Percentiles rank a stretch among this genome's conserved stretches.
These are phyloP conservation scores for Ligdia adustata DNA, from an alignment of 2,888 invertebrate genomes.

Conservation along the genomic window DNA sequence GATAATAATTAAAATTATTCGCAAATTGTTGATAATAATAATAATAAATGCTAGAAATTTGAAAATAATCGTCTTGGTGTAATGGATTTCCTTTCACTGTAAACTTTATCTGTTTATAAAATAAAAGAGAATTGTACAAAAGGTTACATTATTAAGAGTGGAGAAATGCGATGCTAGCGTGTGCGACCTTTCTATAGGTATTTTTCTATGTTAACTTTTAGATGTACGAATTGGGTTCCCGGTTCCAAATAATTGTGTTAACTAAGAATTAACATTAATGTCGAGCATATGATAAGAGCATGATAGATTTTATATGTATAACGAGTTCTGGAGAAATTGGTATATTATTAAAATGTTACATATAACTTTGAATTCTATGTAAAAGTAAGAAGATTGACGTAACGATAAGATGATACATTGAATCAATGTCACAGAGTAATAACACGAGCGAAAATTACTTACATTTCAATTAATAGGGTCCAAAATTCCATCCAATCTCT, in stretches of 20 bases:
- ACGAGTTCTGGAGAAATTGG: constrained; percentile 64
- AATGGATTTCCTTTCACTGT: constrained; percentile 61
- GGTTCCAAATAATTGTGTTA: constrained; percentile 51
- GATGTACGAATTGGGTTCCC: constrained; percentile 53
- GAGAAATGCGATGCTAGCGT: constrained; percentile 49
- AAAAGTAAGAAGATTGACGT: constrained; percentile 60
- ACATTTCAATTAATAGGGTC: constrained; percentile 75
- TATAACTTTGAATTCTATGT: constrained; percentile 69
- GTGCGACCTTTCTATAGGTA: constrained; percentile 50
- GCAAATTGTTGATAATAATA: constrained; percentile 49
- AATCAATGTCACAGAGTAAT: constrained; percentile 73
- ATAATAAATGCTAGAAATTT: constrained; percentile 43
- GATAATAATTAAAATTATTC: constrained; percentile 52
- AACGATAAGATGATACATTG: constrained; percentile 53
- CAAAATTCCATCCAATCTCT: constrained; percentile 79
- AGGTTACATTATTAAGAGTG: constrained; percentile 39
- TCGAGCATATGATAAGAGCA: constrained; percentile 65
- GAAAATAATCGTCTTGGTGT: constrained; percentile 58
- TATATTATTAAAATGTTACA: constrained; percentile 64
- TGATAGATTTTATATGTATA: constrained; percentile 65
- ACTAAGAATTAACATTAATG: constrained; percentile 53
- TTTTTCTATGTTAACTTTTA: constrained; percentile 50
- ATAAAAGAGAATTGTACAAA: constrained; percentile 53
- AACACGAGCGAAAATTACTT: constrained; percentile 60
- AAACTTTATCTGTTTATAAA: constrained; percentile 33